Conservation (phyloP, 1,140 invertebrate species). For the Drosophila mauritiana region DNA sequence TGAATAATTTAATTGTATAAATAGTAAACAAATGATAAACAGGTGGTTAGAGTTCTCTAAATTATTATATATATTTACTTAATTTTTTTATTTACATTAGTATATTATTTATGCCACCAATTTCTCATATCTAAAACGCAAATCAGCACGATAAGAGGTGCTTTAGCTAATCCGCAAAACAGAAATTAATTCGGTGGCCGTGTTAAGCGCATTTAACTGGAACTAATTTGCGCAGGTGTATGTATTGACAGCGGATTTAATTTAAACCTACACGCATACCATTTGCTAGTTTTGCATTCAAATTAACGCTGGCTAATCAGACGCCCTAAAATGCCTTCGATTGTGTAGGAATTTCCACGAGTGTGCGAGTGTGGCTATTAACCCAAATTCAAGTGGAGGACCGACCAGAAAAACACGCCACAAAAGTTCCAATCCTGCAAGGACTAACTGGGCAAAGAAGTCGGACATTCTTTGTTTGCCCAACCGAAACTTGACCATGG, state of each 20-base stretch:
- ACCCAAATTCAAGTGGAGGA: conserved; percentile 26
- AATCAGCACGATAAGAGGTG: not conserved
- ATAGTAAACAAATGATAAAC: too few species aligned
- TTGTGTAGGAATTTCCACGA: not conserved
- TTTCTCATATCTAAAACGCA: not conserved
- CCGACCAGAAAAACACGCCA: conserved; percentile 24
- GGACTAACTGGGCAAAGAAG: conserved; percentile 31
- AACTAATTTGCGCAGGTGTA: conserved; percentile 57
- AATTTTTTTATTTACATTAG: too few species aligned
- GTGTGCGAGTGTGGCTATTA: conserved; percentile 28
- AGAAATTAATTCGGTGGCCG: conserved; percentile 59
- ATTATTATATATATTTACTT: too few species aligned
- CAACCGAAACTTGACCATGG: conserved; percentile 54
- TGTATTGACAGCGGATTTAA: conserved; percentile 12
- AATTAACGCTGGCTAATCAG: conserved; percentile 13
- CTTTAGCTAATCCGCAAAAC: conserved; percentile 52
- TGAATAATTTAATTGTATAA: too few species aligned
- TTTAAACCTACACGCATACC: not conserved
- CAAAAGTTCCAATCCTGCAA: conserved; percentile 12
- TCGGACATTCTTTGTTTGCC: conserved; percentile 32
- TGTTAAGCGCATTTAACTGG: conserved; percentile 57
- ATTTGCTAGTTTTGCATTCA: not conserved
- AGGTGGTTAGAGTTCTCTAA: too few species aligned
- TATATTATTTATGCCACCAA: too few species aligned
- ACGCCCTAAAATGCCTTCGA: not conserved